Percentiles rank a stretch among this genome's conserved stretches.
These are phyloP conservation scores for Tipula unca DNA, from an alignment of 2,888 invertebrate genomes.

Conservation along the genomic window DNA sequence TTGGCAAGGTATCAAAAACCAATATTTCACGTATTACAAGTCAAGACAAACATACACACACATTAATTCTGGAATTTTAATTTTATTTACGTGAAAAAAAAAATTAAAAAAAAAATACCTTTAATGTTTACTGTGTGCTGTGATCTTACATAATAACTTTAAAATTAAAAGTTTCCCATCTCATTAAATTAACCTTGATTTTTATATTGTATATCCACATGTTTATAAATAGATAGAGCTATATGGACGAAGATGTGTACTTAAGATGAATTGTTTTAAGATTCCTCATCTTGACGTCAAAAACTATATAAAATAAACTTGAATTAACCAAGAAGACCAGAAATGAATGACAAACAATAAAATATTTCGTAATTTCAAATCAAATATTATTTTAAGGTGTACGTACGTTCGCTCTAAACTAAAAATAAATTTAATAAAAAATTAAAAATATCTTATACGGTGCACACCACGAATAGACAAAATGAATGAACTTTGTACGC, in stretches of 20 bases:
- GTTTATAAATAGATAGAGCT: background rate
- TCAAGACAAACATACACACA: too few relatives aligned
- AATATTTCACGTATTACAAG: too few relatives aligned
- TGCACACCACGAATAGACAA: background rate
- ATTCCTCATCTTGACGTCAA: background rate
- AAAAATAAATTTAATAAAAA: background rate
- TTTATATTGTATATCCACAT: background rate
- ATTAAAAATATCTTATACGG: background rate
- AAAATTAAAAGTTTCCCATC: background rate
- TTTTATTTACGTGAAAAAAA: background rate
- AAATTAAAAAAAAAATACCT: too few relatives aligned
- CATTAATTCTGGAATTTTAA: background rate
- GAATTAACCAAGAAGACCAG: background rate
- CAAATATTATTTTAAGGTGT: background rate
- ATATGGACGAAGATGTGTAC: background rate
- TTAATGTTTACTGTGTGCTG: background rate
- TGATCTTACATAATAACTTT: background rate
- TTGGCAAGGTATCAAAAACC: too few relatives aligned
- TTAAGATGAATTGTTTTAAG: background rate
- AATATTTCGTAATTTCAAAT: background rate
- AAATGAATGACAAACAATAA: background rate
- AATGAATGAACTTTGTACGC: background rate
- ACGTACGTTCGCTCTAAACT: background rate
- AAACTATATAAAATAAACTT: background rate
- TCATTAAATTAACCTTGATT: background rate